A percentile compares a stretch with the other conserved stretches of the same genome.
These are phyloP conservation scores for Dinothrombium tinctorium DNA, from an alignment of 1,140 invertebrate species.

Conservation along the genomic window DNA sequence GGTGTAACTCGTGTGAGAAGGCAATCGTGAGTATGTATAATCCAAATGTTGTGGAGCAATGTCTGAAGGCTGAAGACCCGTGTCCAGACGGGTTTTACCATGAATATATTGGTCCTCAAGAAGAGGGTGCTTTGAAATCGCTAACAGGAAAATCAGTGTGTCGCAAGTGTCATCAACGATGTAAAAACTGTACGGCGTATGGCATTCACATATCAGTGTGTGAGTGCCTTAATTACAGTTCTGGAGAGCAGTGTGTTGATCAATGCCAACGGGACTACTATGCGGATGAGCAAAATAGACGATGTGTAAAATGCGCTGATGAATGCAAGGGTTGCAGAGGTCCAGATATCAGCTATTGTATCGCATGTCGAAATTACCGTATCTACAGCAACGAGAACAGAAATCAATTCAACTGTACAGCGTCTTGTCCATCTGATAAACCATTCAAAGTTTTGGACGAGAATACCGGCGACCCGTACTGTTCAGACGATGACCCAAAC, in stretches of 20 bases:
- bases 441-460: slow-evolving; percentile 50
- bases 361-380: slow-evolving; percentile 59
- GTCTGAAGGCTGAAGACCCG: slow-evolving; percentile 47
- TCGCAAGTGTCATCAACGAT: slow-evolving; percentile 65
- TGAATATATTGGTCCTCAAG: slow-evolving; percentile 51
- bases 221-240: slow-evolving; percentile 56
- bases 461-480: slow-evolving; percentile 41
- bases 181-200: slow-evolving; percentile 62
- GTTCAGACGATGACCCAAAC: slow-evolving; percentile 29
- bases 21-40: slow-evolving; percentile 42
- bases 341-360: slow-evolving; percentile 45
- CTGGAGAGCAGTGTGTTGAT: slow-evolving; percentile 68
- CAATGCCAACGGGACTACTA: slow-evolving; percentile 64
- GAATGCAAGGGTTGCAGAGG: slow-evolving; percentile 67
- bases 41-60: slow-evolving; percentile 24
- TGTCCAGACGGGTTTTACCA: slow-evolving; percentile 58
- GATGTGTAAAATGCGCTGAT: slow-evolving; percentile 47
- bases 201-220: slow-evolving; percentile 48
- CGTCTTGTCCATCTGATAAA: slow-evolving; percentile 46
- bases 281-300: slow-evolving; percentile 39
- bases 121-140: slow-evolving; percentile 37
- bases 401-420: slow-evolving; percentile 53
- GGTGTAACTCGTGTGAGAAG: slow-evolving; percentile 68
- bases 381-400: slow-evolving; percentile 31
- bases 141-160: slow-evolving; percentile 56